Evolutionary conservation across 2,797 vertebrate species (phyloP), one percentile per base, ranked within the genome.

Genomic region (Poeciliopsis paucimaculata): DNA sequence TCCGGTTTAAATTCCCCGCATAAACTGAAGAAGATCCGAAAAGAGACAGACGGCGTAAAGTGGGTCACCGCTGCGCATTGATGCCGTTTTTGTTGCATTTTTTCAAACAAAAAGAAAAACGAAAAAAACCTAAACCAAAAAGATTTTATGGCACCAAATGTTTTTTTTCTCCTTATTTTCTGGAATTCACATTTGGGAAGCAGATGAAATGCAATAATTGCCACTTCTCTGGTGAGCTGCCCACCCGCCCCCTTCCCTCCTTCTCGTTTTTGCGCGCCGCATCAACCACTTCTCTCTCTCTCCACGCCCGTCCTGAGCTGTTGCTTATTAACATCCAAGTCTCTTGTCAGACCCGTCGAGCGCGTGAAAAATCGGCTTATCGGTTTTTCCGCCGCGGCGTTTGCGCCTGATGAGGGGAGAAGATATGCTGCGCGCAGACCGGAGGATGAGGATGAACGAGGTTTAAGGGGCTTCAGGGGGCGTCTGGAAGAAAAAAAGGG

Each of bases 351-450:
- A 41, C 79, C 68, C 78, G 72, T 46, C 47, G 78, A 79, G 87
- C 57, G 80, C 11, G 81, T 78, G 82, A 91, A 73, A 64, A 93
- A 92, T 91, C 86, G 49, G 87, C 83, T 91, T 86, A 82, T 85
- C 68, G 46, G 53, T 72, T 28, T 28, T 60, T 66, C n/a, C 13
- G 57, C 76, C 75, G 78, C 77, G 73, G 78, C 39, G 81, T 64
- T 51, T 84, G 86, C 75, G 85, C 79, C 77, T 73, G 87, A 73
- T 34, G 84, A 87, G 79, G 73, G 78, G 73, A 86, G 85, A 81
- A 81, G 77, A 68, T 87, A 82, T 82, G 90, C 79, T 83, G 89
- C 78, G 90, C 90, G 81, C 87, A 71, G 51, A 76, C 31, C 43
- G 28, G 80, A 73, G 79, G 77, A 80, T 75, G 82, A 77, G 81